A percentile compares a stretch with the other conserved stretches of the same genome.
phyloP scores from a whole-genome alignment of 2,797 vertebrate genomes.

The Glossophaga mutica region DNA sequence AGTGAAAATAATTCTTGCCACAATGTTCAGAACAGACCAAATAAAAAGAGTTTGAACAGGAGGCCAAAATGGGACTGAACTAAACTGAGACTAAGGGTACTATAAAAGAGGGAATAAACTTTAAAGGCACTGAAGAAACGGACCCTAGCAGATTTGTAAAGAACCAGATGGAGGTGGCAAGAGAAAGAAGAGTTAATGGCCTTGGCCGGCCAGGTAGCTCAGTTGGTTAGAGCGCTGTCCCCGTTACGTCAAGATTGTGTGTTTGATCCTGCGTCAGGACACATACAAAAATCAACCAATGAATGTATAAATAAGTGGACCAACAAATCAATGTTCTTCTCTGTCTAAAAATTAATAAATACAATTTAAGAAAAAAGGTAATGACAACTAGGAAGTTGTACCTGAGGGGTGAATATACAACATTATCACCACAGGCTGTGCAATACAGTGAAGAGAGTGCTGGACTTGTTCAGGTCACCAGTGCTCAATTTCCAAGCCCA shows the following conservation, averaged over 20 bases:
- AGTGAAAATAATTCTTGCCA: conserved; percentile 5
- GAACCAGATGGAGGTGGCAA: background rate
- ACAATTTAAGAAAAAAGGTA: background rate
- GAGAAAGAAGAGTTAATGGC: background rate
- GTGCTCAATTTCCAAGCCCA: background rate
- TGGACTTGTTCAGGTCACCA: background rate
- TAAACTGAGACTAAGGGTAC: background rate
- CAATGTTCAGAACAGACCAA: background rate
- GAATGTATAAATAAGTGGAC: background rate
- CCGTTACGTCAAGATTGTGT: background rate
- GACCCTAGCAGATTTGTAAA: background rate
- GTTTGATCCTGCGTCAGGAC: background rate
- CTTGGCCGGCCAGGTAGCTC: background rate
- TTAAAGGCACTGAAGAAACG: background rate
- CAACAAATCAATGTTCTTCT: background rate
- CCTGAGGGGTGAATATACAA: background rate
- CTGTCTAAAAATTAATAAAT: background rate
- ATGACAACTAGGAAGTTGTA: background rate
- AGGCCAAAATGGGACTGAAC: background rate
- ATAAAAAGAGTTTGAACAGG: background rate
- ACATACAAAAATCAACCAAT: background rate
- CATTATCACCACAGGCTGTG: background rate
- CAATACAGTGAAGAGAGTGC: background rate
- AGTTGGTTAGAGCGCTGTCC: background rate
- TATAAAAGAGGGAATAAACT: background rate